Conservation (phyloP, 2,797 vertebrate genomes). For the Scarus forsteni region DNA sequence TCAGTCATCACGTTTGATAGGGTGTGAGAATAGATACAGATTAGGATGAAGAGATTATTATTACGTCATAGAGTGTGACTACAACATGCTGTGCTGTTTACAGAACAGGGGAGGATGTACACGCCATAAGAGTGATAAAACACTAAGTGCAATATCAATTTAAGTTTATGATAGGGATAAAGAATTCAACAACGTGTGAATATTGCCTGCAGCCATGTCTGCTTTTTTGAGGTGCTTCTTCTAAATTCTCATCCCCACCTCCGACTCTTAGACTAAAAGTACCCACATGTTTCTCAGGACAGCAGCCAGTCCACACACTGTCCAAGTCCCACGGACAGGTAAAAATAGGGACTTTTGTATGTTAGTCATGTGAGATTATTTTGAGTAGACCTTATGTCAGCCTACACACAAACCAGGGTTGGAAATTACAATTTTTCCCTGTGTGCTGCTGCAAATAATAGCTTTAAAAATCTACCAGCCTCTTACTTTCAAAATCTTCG, state of each 20-base stretch:
- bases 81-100: constrained; percentile 40
- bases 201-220: not conserved
- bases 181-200: not conserved
- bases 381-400: constrained; percentile 4
- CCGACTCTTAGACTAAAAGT: not conserved
- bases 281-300: constrained; percentile 32
- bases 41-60: constrained; percentile 75
- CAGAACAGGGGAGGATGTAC: constrained; percentile 33
- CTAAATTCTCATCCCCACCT: not conserved
- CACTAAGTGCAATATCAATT: not conserved
- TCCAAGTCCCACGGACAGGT: constrained; percentile 24
- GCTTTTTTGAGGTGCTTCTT: not conserved
- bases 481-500: no score
- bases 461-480: no score
- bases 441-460: no score
- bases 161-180: not conserved
- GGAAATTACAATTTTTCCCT: no score
- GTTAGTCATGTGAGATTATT: constrained; percentile 19
- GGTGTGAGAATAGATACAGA: constrained; percentile 48
- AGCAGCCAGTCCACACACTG: constrained; percentile 14
- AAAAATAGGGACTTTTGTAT: constrained; percentile 32
- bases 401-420: not conserved
- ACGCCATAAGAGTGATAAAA: not conserved
- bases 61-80: constrained; percentile 54
- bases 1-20: not conserved